Conservation (phyloP, 2,888 invertebrate genomes). For the Amphimallon solstitiale region DNA sequence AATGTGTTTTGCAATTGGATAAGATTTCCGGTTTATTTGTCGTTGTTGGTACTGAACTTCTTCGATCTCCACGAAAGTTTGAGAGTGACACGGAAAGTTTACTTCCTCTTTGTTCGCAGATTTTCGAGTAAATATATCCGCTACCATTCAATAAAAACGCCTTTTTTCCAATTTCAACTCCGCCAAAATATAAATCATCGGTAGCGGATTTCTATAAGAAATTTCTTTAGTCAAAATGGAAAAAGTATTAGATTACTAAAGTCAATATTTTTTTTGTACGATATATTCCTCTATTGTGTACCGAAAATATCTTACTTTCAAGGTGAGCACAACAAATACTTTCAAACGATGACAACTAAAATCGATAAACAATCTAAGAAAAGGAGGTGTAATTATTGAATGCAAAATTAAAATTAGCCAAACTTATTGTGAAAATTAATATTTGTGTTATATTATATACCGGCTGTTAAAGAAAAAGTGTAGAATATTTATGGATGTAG, state of each 20-base stretch:
- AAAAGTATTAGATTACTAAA: slow-evolving; percentile 32
- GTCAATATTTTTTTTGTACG: slow-evolving; percentile 27
- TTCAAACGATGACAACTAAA: background rate
- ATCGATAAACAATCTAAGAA: background rate
- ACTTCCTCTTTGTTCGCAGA: slow-evolving; percentile 24
- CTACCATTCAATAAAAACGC: slow-evolving; percentile 27
- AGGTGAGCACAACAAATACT: slow-evolving; percentile 12
- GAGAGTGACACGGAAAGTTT: slow-evolving; percentile 28
- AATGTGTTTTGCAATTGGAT: slow-evolving; percentile 21
- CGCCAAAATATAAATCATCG: slow-evolving; percentile 30
- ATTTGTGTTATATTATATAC: too few species aligned
- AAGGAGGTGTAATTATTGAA: too few species aligned
- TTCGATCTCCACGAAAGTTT: slow-evolving; percentile 18
- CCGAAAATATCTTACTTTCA: slow-evolving; percentile 15
- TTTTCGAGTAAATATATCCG: slow-evolving; percentile 33
- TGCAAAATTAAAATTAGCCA: too few species aligned
- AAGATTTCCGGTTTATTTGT: slow-evolving; percentile 23
- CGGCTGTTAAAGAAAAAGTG: too few species aligned
- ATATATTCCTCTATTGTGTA: slow-evolving; percentile 10
- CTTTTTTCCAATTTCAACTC: slow-evolving; percentile 31
- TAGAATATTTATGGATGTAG: too few species aligned
- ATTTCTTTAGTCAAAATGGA: slow-evolving; percentile 25
- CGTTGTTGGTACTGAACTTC: slow-evolving; percentile 5
- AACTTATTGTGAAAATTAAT: too few species aligned
- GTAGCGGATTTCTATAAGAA: slow-evolving; percentile 25